A percentile compares a stretch with the other conserved stretches of the same genome.
Conservation (phyloP, 2,888 invertebrate species). For the Xestia c-nigrum region DNA sequence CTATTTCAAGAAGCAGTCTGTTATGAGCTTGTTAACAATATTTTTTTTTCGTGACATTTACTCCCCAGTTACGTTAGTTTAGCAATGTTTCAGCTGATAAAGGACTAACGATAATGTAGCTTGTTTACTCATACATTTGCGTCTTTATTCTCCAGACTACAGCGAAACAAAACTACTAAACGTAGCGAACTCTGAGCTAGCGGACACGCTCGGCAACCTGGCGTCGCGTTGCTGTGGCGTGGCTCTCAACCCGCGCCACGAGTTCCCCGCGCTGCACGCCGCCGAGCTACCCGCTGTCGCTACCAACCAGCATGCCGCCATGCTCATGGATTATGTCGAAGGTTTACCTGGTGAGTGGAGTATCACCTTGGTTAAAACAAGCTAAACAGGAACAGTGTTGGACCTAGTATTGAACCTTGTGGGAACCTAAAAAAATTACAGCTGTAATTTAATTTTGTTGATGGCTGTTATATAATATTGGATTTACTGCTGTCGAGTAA, state of each 20-base stretch:
- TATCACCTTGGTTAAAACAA: background rate
- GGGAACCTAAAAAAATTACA: background rate
- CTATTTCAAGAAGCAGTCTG: background rate
- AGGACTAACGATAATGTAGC: background rate
- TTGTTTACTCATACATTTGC: background rate
- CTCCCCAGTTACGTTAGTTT: background rate
- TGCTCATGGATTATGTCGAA: conserved; percentile 90
- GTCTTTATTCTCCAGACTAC: conserved; percentile 85
- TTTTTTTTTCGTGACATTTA: too few species aligned
- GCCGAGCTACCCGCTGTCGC: conserved; percentile 79
- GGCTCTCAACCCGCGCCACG: conserved; percentile 94
- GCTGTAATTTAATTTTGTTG: background rate
- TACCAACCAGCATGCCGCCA: conserved; percentile 85
- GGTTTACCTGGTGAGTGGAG: conserved; percentile 69
- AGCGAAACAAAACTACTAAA: conserved; percentile 94
- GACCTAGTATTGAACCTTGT: background rate
- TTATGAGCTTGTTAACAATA: background rate
- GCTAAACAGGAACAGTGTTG: background rate
- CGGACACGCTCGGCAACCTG: conserved; percentile 98
- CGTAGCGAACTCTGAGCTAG: conserved; percentile 96
- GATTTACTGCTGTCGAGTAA: background rate
- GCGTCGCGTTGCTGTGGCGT: conserved; percentile 94
- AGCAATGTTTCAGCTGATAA: background rate
- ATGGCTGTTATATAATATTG: background rate
- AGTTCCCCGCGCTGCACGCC: conserved; percentile 92